These are phyloP conservation scores for Himalopsyche anomala DNA, from an alignment of 2,888 invertebrate genomes.

Conservation along the genomic window DNA sequence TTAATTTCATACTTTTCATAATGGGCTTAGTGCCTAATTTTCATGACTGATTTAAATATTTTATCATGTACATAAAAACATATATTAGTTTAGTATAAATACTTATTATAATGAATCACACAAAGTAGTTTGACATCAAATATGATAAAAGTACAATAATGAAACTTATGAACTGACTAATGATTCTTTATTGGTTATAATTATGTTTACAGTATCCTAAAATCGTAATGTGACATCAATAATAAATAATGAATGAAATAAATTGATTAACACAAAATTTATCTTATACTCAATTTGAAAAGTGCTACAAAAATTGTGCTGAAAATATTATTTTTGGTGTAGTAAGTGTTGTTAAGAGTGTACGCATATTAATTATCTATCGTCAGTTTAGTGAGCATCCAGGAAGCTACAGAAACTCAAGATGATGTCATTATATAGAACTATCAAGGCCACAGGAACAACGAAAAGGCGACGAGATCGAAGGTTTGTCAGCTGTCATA, in stretches of 20 bases:
- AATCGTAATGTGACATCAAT: neutral
- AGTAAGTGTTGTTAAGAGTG: slow-evolving; percentile 21
- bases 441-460: slow-evolving; percentile 77
- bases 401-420: slow-evolving; percentile 67
- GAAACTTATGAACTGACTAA: no score
- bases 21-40: no score
- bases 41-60: no score
- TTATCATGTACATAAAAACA: no score
- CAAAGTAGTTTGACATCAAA: no score
- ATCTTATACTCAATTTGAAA: neutral
- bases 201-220: neutral
- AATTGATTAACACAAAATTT: no score
- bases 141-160: no score
- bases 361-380: neutral
- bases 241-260: neutral
- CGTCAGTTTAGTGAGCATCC: slow-evolving; percentile 6
- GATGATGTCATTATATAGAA: slow-evolving; percentile 78
- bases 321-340: neutral
- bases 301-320: neutral
- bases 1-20: no score
- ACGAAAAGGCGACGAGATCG: slow-evolving; percentile 76
- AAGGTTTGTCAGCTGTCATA: slow-evolving; percentile 68
- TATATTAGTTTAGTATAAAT: no score
- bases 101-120: no score
- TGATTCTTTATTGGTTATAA: neutral